Percentiles rank a stretch among this genome's conserved stretches.
phyloP scores from a whole-genome alignment of 2,888 invertebrate genomes.

The Lacanobia oleracea region DNA sequence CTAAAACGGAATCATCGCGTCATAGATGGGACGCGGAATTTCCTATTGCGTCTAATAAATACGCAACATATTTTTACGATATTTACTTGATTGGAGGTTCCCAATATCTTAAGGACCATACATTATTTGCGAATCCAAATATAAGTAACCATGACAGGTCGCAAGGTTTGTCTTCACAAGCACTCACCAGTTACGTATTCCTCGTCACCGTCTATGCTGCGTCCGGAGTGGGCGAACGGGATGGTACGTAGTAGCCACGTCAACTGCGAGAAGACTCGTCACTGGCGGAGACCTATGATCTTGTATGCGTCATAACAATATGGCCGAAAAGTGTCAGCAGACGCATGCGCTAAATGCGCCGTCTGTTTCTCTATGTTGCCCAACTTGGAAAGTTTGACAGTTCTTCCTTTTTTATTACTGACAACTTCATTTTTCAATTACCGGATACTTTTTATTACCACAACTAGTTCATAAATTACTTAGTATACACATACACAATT shows the following conservation, averaged over 20 bases:
- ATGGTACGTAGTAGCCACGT: conserved; percentile 98
- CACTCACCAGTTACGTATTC: conserved; percentile 98
- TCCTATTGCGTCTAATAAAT: conserved; percentile 85
- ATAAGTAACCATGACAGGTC: conserved; percentile 88
- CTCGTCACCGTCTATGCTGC: conserved; percentile 98
- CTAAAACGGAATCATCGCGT: conserved; percentile 86
- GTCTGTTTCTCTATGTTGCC: conserved; percentile 62
- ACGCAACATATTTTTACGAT: conserved; percentile 80
- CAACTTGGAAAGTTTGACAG: conserved; percentile 50
- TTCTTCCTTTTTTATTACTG: conserved; percentile 14
- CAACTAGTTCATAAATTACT: too few relatives aligned
- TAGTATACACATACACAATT: too few relatives aligned
- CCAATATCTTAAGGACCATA: conserved; percentile 78
- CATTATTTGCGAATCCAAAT: conserved; percentile 85
- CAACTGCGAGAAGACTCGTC: conserved; percentile 96
- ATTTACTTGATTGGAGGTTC: conserved; percentile 73
- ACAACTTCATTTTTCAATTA: conserved; percentile 5
- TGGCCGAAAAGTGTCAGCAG: conserved; percentile 91
- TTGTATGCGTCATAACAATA: conserved; percentile 94
- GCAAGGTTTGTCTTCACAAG: conserved; percentile 90
- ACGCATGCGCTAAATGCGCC: conserved; percentile 83
- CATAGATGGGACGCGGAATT: conserved; percentile 83
- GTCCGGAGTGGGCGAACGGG: conserved; percentile 98
- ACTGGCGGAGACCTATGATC: conserved; percentile 94
- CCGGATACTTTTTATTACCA: not conserved